Evolutionary conservation across 2,797 vertebrate genomes (phyloP).

Genomic region (Gymnothorax javanicus): DNA sequence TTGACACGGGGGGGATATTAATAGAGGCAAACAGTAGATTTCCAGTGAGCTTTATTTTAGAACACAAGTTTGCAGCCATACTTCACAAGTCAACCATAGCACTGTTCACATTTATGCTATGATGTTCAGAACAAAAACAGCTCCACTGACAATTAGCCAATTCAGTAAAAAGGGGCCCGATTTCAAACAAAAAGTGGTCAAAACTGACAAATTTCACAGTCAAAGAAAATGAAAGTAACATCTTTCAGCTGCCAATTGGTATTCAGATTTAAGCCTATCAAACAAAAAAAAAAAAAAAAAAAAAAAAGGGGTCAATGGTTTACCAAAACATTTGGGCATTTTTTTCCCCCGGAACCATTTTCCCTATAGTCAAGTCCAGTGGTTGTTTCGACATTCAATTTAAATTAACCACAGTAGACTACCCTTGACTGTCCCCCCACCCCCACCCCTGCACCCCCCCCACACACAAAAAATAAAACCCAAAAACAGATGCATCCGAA

Average conservation of each 20-base stretch:
- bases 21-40: conserved; percentile 60
- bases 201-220: conserved; percentile 37
- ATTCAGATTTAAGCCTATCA: neutral
- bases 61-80: conserved; percentile 71
- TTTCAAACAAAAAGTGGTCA: conserved; percentile 42
- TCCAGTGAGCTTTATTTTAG: conserved; percentile 98
- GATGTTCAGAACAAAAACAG: conserved; percentile 58
- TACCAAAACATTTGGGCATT: conserved; percentile 58
- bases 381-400: conserved; percentile 42
- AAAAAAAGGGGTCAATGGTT: neutral
- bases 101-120: conserved; percentile 15
- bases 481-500: conserved; percentile 58
- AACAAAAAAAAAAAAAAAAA: conserved; percentile 13
- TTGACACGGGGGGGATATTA: neutral
- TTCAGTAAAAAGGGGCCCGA: conserved; percentile 58
- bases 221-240: conserved; percentile 49
- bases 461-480: conserved; percentile 23
- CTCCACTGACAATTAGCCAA: conserved; percentile 75
- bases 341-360: conserved; percentile 23
- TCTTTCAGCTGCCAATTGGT: neutral
- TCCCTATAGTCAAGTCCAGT: conserved; percentile 53
- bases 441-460: conserved; percentile 52
- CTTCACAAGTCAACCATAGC: conserved; percentile 61
- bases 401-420: conserved; percentile 45
- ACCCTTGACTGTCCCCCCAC: conserved; percentile 59